Base-by-base conservation (phyloP, 2,113 vertebrate species). In the Brachypodius melanocephalos region DNA sequence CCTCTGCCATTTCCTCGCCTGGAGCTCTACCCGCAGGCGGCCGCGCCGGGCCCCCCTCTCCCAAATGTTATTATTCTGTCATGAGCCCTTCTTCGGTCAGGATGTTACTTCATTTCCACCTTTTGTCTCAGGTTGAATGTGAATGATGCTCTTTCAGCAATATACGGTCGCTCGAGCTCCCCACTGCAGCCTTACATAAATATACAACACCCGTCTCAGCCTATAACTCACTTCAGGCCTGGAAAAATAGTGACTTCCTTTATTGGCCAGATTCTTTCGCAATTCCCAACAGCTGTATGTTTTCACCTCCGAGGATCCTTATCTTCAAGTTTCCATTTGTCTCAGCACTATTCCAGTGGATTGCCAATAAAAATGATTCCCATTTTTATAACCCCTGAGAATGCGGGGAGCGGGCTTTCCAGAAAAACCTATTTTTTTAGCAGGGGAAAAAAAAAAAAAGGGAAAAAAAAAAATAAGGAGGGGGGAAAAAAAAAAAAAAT, bases 71-170 rank as follows among this genome's bases (percentile, higher is more conserved):
- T 99, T 99, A 99, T 99, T 99, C 98, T 99, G 99, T 98, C 98
- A 97, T 98, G 98, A 99, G 99, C 98, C 98, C 98, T 98, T 98
- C 98, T 98, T 95, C 32, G 46, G 96, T 98, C 98, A 99, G 99
- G 99, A 99, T 99, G 98, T 99, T 98, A 98, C 99, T 99, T 99
- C 99, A 99, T 99, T 99, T 99, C 99, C 99, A 99, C 98, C 98
- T 98, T 99, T 99, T 99, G 99, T 99, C 98, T 98, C 96, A 59
- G 97, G 96, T 97, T 99, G 98, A 99, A 99, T 99, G 99, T 94
- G 98, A 99, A 98, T 98, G 98, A 97, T 98, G 99, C 98, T 99
- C 99, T 98, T 98, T 99, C 99, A 99, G 99, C 99, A 99, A 99
- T 99, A 99, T 98, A 98, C 98, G 77, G 98, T 98, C 97, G 98